Conservation (phyloP, 2,888 invertebrate species). For the Agrilus biguttatus region DNA sequence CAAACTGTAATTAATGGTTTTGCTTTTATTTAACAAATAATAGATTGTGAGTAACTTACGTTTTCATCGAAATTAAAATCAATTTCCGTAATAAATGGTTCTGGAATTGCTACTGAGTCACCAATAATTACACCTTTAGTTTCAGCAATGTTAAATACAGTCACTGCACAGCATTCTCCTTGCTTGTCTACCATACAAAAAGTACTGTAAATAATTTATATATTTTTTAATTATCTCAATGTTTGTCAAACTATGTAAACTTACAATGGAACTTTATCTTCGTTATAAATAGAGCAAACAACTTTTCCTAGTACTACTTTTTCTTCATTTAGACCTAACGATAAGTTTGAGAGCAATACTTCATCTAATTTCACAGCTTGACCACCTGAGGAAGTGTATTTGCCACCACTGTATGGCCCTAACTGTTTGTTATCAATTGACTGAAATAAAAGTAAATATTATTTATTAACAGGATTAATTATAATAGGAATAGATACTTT, state of each 20-base stretch:
- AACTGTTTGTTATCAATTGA: constrained; percentile 51
- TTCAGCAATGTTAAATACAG: constrained; percentile 71
- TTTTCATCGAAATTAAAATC: constrained; percentile 39
- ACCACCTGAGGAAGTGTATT: constrained; percentile 36
- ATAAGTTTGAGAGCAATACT: constrained; percentile 38
- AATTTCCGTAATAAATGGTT: constrained; percentile 50
- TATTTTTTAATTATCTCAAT: not conserved
- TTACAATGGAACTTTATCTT: constrained; percentile 67
- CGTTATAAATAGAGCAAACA: constrained; percentile 62
- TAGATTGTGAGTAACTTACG: constrained; percentile 28
- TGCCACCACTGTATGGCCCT: constrained; percentile 50
- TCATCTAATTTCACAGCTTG: constrained; percentile 37
- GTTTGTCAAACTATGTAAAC: constrained; percentile 21
- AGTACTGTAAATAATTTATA: constrained; percentile 41
- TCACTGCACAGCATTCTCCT: constrained; percentile 56
- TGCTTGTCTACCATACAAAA: constrained; percentile 67
- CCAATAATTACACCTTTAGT: constrained; percentile 74
- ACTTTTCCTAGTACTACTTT: constrained; percentile 64
- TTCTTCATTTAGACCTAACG: constrained; percentile 48
- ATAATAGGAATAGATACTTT: too few relatives aligned
- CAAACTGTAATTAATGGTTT: too few relatives aligned
- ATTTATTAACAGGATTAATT: too few relatives aligned
- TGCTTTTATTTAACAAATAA: not conserved
- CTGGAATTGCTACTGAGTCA: constrained; percentile 69
- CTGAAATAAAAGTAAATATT: constrained; percentile 29